Conservation (phyloP, 2,888 invertebrate genomes). For the Choreutis nemorana region DNA sequence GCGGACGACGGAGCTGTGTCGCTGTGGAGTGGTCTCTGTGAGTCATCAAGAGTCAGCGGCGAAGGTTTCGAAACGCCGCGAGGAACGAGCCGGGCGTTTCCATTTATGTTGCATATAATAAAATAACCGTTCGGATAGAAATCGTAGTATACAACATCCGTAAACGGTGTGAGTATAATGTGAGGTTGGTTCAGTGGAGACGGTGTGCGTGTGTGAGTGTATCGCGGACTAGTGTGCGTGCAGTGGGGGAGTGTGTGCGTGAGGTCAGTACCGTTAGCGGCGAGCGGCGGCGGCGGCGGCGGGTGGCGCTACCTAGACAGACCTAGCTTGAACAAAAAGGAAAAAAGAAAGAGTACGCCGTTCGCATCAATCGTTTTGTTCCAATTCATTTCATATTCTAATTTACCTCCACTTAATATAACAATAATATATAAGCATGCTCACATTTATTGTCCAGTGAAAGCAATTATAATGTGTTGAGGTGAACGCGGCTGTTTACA, state of each 20-base stretch:
- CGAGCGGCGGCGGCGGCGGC: constrained; percentile 36
- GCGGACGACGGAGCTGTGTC: constrained; percentile 23
- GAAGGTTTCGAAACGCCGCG: constrained; percentile 1
- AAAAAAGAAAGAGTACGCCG: constrained; percentile 53
- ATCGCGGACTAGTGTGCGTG: constrained; percentile 10
- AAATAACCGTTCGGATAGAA: constrained; percentile 5
- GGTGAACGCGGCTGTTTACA: no score
- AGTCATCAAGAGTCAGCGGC: constrained; percentile 5
- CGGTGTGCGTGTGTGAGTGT: constrained; percentile 8
- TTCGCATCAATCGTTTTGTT: constrained; percentile 64
- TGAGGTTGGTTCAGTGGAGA: constrained; percentile 13
- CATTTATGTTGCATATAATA: constrained; percentile 4
- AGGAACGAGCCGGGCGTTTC: constrained; percentile 6
- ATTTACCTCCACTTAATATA: constrained; percentile 13
- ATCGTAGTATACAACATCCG: constrained; percentile 6
- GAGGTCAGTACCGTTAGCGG: constrained; percentile 56
- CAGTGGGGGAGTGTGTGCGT: constrained; percentile 14
- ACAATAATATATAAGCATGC: constrained; percentile 19
- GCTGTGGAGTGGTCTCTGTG: constrained; percentile 33
- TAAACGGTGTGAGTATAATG: constrained; percentile 11
- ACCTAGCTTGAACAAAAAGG: constrained; percentile 67
- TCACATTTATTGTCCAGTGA: constrained; percentile 11
- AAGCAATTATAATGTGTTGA: constrained; percentile 6
- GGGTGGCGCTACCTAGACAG: constrained; percentile 62
- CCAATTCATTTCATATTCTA: constrained; percentile 34